These are phyloP conservation scores for Nerophis lumbriciformis DNA, from an alignment of 2,113 vertebrate species.

Conservation along the genomic window DNA sequence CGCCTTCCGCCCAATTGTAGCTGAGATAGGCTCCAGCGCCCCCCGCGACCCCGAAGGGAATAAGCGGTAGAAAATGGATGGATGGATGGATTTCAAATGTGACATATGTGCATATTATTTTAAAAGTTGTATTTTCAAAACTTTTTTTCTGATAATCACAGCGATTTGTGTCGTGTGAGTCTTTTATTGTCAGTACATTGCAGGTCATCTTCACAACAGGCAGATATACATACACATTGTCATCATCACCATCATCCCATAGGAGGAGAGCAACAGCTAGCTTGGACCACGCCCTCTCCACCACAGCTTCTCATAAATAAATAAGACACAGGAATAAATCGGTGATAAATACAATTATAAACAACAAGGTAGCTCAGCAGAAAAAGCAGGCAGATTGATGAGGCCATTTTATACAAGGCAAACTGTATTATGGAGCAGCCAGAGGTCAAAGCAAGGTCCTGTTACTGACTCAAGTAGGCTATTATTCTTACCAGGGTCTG, in stretches of 20 bases:
- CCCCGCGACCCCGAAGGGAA: too few species aligned
- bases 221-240: slow-evolving; percentile 61
- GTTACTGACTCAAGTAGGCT: not conserved
- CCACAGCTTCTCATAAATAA: slow-evolving; percentile 25
- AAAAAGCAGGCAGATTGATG: slow-evolving; percentile 29
- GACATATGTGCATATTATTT: too few species aligned
- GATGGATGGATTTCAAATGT: too few species aligned
- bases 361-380: slow-evolving; percentile 37
- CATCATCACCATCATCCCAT: slow-evolving; percentile 54
- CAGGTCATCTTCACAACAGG: slow-evolving; percentile 66
- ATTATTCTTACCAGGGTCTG: not conserved
- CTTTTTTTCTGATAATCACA: not conserved
- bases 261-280: slow-evolving; percentile 55
- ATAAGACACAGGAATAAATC: slow-evolving; percentile 48
- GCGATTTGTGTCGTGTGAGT: slow-evolving; percentile 27
- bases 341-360: slow-evolving; percentile 41
- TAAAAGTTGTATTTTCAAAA: too few species aligned
- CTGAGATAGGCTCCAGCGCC: too few species aligned
- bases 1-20: too few species aligned
- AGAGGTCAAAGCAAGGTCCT: slow-evolving; percentile 18
- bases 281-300: slow-evolving; percentile 3
- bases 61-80: not conserved
- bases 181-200: slow-evolving; percentile 63
- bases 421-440: slow-evolving; percentile 25
- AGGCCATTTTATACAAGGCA: slow-evolving; percentile 44